A percentile compares a stretch with the other conserved stretches of the same genome.
These are phyloP conservation scores for Phoenicopterus ruber DNA, from an alignment of 2,113 vertebrate species.

Conservation along the genomic window DNA sequence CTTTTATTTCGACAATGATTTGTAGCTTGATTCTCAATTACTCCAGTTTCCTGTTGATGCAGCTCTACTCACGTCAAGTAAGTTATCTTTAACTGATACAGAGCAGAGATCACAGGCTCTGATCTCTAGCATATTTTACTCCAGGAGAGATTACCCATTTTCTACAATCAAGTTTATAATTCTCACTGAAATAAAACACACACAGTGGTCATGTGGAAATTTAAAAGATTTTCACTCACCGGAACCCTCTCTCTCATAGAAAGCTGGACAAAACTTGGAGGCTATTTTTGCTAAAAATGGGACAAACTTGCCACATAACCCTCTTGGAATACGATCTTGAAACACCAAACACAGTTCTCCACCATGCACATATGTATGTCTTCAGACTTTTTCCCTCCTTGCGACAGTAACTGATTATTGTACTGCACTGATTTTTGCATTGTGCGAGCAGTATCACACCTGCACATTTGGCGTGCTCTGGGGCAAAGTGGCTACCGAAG, in stretches of 20 bases:
- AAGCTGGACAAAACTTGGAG: neutral
- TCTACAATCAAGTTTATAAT: neutral
- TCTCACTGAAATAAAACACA: neutral
- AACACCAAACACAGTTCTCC: neutral
- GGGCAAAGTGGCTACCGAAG: neutral
- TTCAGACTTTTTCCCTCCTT: neutral
- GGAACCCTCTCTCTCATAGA: neutral
- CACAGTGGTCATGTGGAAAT: neutral
- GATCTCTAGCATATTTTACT: neutral
- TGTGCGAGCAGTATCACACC: neutral
- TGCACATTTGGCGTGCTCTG: neutral
- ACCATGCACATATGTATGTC: no score
- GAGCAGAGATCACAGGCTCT: neutral
- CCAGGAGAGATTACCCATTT: neutral
- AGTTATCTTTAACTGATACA: neutral
- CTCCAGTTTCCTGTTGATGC: neutral
- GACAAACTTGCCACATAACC: neutral
- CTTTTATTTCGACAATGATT: neutral
- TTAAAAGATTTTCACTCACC: neutral
- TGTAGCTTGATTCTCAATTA: neutral
- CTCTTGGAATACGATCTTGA: neutral
- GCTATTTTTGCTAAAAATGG: neutral
- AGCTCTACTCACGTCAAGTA: neutral
- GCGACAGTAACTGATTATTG: neutral
- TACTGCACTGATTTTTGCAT: neutral